Evolutionary conservation across 2,797 vertebrate genomes (phyloP), one percentile per base, ranked within the genome.

Genomic region (Myripristis murdjan): DNA sequence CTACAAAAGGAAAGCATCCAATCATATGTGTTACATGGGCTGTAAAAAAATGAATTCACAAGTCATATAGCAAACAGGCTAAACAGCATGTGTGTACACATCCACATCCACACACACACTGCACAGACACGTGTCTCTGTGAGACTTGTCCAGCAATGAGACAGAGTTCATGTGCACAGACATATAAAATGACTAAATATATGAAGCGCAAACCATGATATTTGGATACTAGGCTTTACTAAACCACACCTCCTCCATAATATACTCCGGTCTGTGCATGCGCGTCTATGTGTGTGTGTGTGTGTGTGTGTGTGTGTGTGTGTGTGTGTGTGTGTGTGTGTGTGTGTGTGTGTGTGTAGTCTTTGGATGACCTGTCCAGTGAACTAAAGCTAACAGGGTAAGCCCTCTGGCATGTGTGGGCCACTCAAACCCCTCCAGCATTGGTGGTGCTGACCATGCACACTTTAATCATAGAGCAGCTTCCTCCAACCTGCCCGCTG

Each of bases 401-500:
- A 90, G 63, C 86, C 86, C 83, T 79, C 66, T 52, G 83, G 82
- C 87, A 86, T 87, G 83, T 61, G 65, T 70, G 54, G 75, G 74
- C 83, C 85, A 55, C 64, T 71, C 72, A 71, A 75, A 79, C 64
- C 77, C 74, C 78, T 75, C 46, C 70, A 46, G 79, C 58, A 61
- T 73, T 54, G 63, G 70, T 77, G 79, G 71, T 86, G 87, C 92
- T 91, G 88, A 92, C 79, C 83, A 59, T 77, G 88, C 88, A 86
- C 63, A 63, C 86, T 91, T 88, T 91, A 91, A 91, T 92, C 90
- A 91, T 77, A 87, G 73, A 73, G 75, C 81, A 33, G 80, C 86
- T 90, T 91, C 88, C 90, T 89, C 65, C 72, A 74, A 89, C 86
- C 77, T 82, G 85, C 73, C 80, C 69, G 84, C 77, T 86, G 91